Percentiles rank a stretch among this genome's conserved stretches.
Conservation (phyloP, 2,113 vertebrate genomes). For the Dolichotis patagonum region DNA sequence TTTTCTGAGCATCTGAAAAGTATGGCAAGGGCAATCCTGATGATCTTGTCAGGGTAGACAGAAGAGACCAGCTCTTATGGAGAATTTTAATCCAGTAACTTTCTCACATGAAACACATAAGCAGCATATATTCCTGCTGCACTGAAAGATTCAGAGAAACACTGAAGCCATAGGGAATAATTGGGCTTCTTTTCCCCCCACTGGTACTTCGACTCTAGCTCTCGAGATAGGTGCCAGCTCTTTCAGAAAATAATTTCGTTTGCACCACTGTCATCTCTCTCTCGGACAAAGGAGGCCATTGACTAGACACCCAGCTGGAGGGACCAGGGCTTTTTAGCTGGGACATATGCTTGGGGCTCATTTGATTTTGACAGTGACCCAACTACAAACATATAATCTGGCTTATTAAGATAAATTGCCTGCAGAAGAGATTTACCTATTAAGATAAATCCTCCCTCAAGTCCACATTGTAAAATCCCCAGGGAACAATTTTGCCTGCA, state of each 20-base stretch:
- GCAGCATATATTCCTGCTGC: not conserved
- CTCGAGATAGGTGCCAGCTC: not conserved
- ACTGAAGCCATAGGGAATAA: rapidly evolving
- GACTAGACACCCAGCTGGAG: not conserved
- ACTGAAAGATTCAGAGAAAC: constrained; percentile 38
- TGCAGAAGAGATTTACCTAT: constrained; percentile 67
- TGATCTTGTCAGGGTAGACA: not conserved
- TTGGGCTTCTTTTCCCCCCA: not conserved
- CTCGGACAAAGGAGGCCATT: constrained; percentile 1
- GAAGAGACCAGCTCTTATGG: not conserved
- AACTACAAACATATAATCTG: constrained; percentile 39
- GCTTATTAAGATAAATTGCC: constrained; percentile 73
- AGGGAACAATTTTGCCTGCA: constrained; percentile 56
- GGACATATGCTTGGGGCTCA: not conserved
- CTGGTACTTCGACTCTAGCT: not conserved
- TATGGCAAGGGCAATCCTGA: not conserved
- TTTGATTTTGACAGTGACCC: constrained; percentile 65
- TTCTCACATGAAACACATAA: not conserved
- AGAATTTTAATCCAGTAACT: not conserved
- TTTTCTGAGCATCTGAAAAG: not conserved
- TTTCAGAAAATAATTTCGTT: not conserved
- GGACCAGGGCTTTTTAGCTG: not conserved
- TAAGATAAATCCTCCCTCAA: constrained; percentile 36
- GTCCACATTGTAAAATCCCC: constrained; percentile 21
- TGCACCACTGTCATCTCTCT: not conserved